Base-by-base conservation (phyloP, 1,140 invertebrate species). In the Acromyrmex charruanus region DNA sequence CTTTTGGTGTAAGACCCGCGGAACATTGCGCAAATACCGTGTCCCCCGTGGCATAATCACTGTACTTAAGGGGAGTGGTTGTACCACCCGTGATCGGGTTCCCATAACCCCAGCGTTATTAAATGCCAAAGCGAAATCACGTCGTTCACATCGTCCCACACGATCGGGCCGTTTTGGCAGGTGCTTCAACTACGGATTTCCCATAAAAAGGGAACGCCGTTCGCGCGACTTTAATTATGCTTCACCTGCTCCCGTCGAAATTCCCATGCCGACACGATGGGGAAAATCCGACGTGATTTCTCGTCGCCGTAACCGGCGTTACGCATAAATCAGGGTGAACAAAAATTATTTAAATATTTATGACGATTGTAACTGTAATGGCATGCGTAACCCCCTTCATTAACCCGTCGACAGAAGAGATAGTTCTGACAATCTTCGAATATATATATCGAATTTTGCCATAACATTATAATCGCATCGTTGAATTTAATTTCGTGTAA, bases 1-100 rank as follows among this genome's bases (percentile, higher is more conserved):
- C 25, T 49, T 12, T 69, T 7, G 66, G 14, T 59, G 4, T 14
- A 58, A 89, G 69, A 88, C 84, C 77, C 51, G 80, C 91, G 35
- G 89, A 71, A 81, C 88, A 91, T 80, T 86, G 90, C 81, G 82
- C 92, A 94, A 93, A 93, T 91, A 94, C 89, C 93, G 88, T 94
- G 92, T 94, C 93, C 87, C 93, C 88, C 90, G 89, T 91, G 77
- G 77, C 55, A 88, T 94, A 94, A 95, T 95, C 94, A 95, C 91
- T 92, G 92, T 95, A 88, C 94, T 95, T 94, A 94, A 77, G 90
- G 91, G 92, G 87, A 91, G 89, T 89, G 90, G 69, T 91, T 80
- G 71, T 77, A 81, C 89, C 79, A 92, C 92, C 91, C 92, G 92
- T 93, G 92, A 93, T 91, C 92, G 90, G 92, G 94, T 95, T 95